Conservation (phyloP, 2,888 invertebrate genomes). For the Dastarcus helophoroides region DNA sequence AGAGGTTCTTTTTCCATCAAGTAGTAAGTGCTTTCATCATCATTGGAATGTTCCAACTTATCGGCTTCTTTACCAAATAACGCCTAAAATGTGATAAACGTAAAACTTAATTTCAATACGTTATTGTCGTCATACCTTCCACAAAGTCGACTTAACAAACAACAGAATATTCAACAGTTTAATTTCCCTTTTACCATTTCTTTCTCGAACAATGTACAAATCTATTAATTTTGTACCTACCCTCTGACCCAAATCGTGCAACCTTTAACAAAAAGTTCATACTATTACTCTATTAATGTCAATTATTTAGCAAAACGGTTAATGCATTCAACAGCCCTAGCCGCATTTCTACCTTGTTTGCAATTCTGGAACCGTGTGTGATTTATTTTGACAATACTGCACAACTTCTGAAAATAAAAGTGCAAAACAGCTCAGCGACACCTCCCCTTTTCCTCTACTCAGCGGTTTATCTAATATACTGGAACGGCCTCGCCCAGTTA, state of each 20-base stretch:
- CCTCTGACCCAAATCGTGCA: conserved; percentile 89
- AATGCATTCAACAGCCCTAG: too few relatives aligned
- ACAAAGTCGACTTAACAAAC: conserved; percentile 90
- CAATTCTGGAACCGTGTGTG: conserved; percentile 87
- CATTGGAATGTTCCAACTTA: conserved; percentile 95
- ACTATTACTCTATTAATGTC: conserved; percentile 1
- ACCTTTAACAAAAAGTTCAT: conserved; percentile 42
- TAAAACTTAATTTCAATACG: neutral
- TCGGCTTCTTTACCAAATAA: conserved; percentile 98
- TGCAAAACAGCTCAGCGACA: conserved; percentile 86
- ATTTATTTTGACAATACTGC: conserved; percentile 94
- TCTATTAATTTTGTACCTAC: conserved; percentile 91
- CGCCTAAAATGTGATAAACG: conserved; percentile 45
- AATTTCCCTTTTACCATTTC: conserved; percentile 87
- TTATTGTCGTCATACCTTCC: conserved; percentile 83
- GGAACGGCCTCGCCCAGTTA: conserved; percentile 48
- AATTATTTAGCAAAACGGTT: too few relatives aligned
- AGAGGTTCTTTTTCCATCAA: conserved; percentile 97
- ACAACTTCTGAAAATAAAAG: conserved; percentile 96
- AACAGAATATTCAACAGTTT: conserved; percentile 89
- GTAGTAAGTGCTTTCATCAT: conserved; percentile 95
- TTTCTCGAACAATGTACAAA: conserved; percentile 85
- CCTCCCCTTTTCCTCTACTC: conserved; percentile 86
- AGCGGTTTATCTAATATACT: conserved; percentile 84
- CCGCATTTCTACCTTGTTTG: conserved; percentile 63